A percentile compares a stretch with the other conserved stretches of the same genome.
These are phyloP conservation scores for Euzetes globulus DNA, from an alignment of 2,888 invertebrate species.

Conservation along the genomic window DNA sequence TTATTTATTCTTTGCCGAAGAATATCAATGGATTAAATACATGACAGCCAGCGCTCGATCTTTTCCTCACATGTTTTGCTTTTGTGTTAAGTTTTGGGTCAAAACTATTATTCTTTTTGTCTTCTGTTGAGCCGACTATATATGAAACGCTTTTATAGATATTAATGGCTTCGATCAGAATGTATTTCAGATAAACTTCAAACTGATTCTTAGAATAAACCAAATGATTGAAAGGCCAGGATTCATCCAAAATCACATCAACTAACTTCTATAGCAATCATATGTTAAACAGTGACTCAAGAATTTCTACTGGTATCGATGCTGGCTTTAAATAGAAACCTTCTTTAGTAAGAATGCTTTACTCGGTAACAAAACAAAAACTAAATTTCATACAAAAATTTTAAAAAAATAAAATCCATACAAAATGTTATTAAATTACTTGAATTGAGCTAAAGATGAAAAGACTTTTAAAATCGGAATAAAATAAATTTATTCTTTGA, in stretches of 20 bases:
- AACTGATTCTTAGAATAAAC: neutral
- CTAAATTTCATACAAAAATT: too few relatives aligned
- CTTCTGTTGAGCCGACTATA: neutral
- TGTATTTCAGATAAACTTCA: constrained; percentile 9
- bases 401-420: too few relatives aligned
- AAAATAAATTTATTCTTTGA: too few relatives aligned
- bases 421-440: too few relatives aligned
- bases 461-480: too few relatives aligned
- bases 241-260: neutral
- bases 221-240: neutral
- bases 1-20: neutral
- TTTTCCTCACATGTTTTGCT: neutral
- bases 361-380: too few relatives aligned
- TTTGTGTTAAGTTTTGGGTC: neutral
- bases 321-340: too few relatives aligned
- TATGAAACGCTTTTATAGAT: neutral
- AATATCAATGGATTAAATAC: neutral
- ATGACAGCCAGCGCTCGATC: neutral
- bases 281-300: neutral
- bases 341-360: too few relatives aligned
- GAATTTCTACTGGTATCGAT: neutral
- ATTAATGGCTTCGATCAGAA: neutral
- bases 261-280: neutral
- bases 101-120: constrained; percentile 1
- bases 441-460: too few relatives aligned